These are phyloP conservation scores for Hydroisotoma schaefferi DNA, from an alignment of 2,888 invertebrate species.

Conservation along the genomic window DNA sequence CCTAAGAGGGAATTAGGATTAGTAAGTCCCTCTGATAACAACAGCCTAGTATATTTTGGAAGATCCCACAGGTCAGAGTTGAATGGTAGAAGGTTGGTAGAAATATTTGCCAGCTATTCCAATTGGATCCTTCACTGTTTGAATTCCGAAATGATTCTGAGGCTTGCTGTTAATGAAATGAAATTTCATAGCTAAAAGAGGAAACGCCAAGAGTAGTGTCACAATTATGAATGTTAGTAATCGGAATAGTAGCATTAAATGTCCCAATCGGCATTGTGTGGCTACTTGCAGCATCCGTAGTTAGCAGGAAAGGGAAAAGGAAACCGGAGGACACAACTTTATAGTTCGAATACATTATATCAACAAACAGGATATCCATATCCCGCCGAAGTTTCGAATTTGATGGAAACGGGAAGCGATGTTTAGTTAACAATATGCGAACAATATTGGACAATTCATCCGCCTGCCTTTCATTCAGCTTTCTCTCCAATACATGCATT, in stretches of 20 bases:
- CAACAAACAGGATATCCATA: conserved; percentile 46
- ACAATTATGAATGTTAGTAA: conserved; percentile 48
- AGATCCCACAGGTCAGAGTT: too few relatives aligned
- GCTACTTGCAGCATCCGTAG: conserved; percentile 46
- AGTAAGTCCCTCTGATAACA: too few relatives aligned
- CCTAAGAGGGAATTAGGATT: too few relatives aligned
- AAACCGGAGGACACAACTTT: conserved; percentile 44
- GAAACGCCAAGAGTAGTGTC: conserved; percentile 41
- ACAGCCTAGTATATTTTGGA: too few relatives aligned
- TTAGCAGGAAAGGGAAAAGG: conserved; percentile 48
- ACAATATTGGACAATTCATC: conserved; percentile 35
- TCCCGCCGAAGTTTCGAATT: conserved; percentile 46
- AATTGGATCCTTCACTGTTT: too few relatives aligned
- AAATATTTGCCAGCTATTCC: too few relatives aligned
- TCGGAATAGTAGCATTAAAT: conserved; percentile 47
- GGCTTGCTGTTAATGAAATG: too few relatives aligned
- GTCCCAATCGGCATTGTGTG: conserved; percentile 43
- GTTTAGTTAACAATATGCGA: conserved; percentile 22
- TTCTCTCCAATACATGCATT: background rate
- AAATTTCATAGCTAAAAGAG: background rate
- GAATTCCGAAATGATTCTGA: too few relatives aligned
- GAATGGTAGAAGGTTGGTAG: too few relatives aligned
- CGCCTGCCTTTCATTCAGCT: conserved; percentile 32
- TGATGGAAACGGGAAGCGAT: conserved; percentile 44
- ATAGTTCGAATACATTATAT: conserved; percentile 15